Percentiles rank a stretch among this genome's conserved stretches.
These are phyloP conservation scores for Eospalax fontanierii DNA, from an alignment of 2,797 vertebrate species.

Conservation along the genomic window DNA sequence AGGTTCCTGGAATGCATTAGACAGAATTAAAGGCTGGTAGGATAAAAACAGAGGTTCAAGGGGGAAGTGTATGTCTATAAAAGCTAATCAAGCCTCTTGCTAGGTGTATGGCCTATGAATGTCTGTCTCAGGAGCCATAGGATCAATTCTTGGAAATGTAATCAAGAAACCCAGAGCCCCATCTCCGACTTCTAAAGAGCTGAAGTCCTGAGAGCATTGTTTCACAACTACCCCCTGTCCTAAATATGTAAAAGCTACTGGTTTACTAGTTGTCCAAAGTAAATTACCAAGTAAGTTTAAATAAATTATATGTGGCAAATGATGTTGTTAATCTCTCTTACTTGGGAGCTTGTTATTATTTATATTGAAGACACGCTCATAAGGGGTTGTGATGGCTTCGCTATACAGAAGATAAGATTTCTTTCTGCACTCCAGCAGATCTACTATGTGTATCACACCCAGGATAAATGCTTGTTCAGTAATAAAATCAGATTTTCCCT, in stretches of 20 bases:
- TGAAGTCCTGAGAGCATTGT: background rate
- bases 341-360: slow-evolving; percentile 5
- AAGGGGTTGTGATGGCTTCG: background rate
- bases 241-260: background rate
- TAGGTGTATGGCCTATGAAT: background rate
- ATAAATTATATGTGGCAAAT: background rate
- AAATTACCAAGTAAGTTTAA: background rate
- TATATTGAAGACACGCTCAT: background rate
- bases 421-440: background rate
- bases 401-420: background rate
- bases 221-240: background rate
- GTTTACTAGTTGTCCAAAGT: background rate
- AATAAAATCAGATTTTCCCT: background rate
- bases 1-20: background rate
- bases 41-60: background rate
- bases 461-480: background rate
- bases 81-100: background rate
- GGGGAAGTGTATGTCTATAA: background rate
- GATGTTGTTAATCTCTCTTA: background rate
- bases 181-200: background rate
- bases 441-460: background rate
- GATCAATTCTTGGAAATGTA: background rate
- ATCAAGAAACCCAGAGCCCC: background rate
- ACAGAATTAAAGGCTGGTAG: background rate
- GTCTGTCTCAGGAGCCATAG: slow-evolving; percentile 33